Conservation (phyloP, 2,113 vertebrate species). For the Onychostruthus taczanowskii region DNA sequence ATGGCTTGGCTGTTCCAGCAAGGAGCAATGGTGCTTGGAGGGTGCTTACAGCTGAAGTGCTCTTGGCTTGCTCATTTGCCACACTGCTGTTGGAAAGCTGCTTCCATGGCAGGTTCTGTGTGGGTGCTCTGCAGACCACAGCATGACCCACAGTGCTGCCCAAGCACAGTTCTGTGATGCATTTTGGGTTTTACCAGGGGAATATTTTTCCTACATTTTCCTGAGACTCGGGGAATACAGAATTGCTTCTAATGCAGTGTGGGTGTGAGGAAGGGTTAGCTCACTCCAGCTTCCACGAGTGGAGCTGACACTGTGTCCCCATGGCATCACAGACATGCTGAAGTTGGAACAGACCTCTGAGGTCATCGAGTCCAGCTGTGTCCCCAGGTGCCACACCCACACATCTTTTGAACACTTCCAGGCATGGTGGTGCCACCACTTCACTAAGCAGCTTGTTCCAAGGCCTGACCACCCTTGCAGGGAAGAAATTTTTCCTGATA, state of each 20-base stretch:
- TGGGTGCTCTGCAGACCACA: neutral
- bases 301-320: neutral
- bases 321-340: neutral
- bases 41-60: neutral
- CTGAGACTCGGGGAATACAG: neutral
- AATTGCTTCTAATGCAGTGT: neutral
- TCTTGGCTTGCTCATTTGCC: neutral
- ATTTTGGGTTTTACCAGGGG: neutral
- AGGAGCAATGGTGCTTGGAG: neutral
- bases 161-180: neutral
- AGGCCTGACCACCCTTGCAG: neutral
- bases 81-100: neutral
- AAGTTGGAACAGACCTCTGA: neutral
- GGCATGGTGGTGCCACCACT: neutral
- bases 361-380: fast-evolving
- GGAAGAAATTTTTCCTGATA: neutral
- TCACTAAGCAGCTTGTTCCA: neutral
- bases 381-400: neutral
- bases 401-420: neutral
- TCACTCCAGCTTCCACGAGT: neutral
- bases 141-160: fast-evolving
- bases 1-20: fast-evolving
- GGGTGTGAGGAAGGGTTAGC: neutral
- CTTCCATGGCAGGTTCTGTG: neutral
- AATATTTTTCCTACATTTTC: neutral